Evolutionary conservation across 1,140 invertebrate species (phyloP), one percentile per base, ranked within the genome.

Genomic region (Neoseiulus cucumeris): DNA sequence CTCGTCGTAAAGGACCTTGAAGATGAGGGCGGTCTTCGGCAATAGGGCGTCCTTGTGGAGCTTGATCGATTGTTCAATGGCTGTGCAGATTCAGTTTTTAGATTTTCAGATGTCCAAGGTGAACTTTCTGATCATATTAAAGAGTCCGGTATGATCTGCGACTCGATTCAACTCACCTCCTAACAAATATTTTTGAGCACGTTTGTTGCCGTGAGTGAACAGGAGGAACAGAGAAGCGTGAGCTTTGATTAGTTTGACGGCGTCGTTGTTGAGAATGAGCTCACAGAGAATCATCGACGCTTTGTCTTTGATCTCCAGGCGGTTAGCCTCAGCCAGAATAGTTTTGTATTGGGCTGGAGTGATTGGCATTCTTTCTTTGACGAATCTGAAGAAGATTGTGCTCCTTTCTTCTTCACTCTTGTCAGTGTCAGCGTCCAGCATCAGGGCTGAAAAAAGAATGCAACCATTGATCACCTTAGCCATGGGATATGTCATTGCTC

Each of bases 321-420:
- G 82, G 71, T 98, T 93, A 17, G 95, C 93, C 77, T 98, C 93
- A 59, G 84, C 81, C n/a, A 92, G 71, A 41, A 98, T 76, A 70
- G 94, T 91, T 72, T 89, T 91, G 70, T 87, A 83, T 47, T 80
- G 17, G 2, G 2, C 59, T 4, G 59, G 9, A 5, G 59, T 64
- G 2, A 30, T 30, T 5, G 59, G 42, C 44, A 22, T 30, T 42
- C 82, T 81, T 71, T 82, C 82, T 78, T 93, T 87, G 18, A 93
- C 83, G 74, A 84, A 82, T 66, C 85, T 84, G 73, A 94, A 96
- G 74, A 97, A 89, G 69, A 98, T 84, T 73, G 98, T 89, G 79
- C 97, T 86, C 67, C 95, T 84, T 75, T 98, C 92, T 67, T 81
- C 91, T 73, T 91, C 88, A 67, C 87, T 86, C 79, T 98, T 98